Percentiles rank a stretch among this genome's conserved stretches.
phyloP scores from a whole-genome alignment of 2,888 invertebrate species.

The Tetrapedia diversipes region DNA sequence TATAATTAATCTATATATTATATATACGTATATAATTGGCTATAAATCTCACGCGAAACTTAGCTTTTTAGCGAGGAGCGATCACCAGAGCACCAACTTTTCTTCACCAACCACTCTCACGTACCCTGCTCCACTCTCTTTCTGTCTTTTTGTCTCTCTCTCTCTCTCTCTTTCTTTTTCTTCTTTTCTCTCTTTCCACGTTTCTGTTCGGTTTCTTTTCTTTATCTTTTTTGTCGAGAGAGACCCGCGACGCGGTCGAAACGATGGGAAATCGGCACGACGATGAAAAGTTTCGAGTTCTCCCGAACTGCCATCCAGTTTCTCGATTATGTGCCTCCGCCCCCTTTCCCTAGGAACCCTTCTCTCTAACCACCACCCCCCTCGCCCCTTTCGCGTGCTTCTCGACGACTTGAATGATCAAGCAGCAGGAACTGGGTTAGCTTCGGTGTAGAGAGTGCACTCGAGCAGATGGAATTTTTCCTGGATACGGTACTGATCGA shows the following conservation, averaged over 20 bases:
- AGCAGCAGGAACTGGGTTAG: constrained; percentile 20
- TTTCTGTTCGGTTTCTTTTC: constrained; percentile 30
- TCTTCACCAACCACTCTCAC: constrained; percentile 62
- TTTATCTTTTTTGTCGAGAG: constrained; percentile 44
- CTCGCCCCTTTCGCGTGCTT: not conserved
- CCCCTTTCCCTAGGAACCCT: not conserved
- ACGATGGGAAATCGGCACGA: constrained; percentile 44
- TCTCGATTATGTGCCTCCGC: constrained; percentile 40
- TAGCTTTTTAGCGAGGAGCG: constrained; percentile 81
- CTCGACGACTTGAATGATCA: constrained; percentile 33
- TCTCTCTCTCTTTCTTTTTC: not conserved
- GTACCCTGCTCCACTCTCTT: constrained; percentile 35
- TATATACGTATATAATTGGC: constrained; percentile 64
- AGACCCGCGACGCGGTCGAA: constrained; percentile 46
- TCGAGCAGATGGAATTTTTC: constrained; percentile 20
- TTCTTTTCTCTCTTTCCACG: constrained; percentile 10
- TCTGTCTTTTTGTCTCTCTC: constrained; percentile 13
- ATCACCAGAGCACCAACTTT: constrained; percentile 77
- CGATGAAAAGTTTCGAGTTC: constrained; percentile 28
- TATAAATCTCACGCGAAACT: constrained; percentile 76
- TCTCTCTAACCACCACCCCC: not conserved
- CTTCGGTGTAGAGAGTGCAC: constrained; percentile 12
- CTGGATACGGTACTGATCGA: not conserved
- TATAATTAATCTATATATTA: constrained; percentile 51
- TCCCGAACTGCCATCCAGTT: constrained; percentile 40